Base-by-base conservation (phyloP, 2,888 invertebrate genomes). In the Chymomyza caudatula region DNA sequence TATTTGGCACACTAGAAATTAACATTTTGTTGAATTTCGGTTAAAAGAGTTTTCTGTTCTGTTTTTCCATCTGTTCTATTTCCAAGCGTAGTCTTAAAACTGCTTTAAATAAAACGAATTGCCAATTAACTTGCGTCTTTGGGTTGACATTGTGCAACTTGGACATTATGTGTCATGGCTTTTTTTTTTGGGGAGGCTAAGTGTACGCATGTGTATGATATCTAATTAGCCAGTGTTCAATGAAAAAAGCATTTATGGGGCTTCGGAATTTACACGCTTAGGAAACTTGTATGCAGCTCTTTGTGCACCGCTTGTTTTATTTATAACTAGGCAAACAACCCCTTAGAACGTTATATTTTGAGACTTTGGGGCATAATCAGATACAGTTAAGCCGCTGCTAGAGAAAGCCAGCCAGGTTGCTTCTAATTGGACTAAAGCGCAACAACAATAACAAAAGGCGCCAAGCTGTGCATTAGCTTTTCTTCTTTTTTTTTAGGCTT, bases 391-490 rank as follows among this genome's bases (percentile, higher is more conserved):
- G 29, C 29, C 29, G 29, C 29, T 44, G 54, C 43, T 47, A 63
- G 70, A 76, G 77, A 77, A 82, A 77, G 17, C 60, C 56, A 29
- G 67, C 37, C 57, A 67, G 75, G 60, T 67, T 22, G 64, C 67
- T 81, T 81, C 73, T 78, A 81, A 73, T 66, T 76, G 70, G 63
- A 37, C 29, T 37, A 37, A 37, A 37, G 29, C 29, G 11, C 29
- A 37, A 37, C 29, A 37, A 11, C 29, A 1, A 23, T 11, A 37
- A 11, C 29, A 2, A 56, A 65, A 60, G 84, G 84, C 78, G 78
- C 84, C 78, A 78, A 59, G 78, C 78, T 84, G 84, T 60, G 84
- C 55, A 69, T 69, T 79, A 64, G 78, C 58, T 60, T 75, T 60
- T 64, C 29, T 67, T 59, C 6, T 15, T 17, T 47, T 15, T 8